Evolutionary conservation across 2,113 vertebrate genomes (phyloP), one percentile per base, ranked within the genome.

Genomic region (Thalassoma bifasciatum): DNA sequence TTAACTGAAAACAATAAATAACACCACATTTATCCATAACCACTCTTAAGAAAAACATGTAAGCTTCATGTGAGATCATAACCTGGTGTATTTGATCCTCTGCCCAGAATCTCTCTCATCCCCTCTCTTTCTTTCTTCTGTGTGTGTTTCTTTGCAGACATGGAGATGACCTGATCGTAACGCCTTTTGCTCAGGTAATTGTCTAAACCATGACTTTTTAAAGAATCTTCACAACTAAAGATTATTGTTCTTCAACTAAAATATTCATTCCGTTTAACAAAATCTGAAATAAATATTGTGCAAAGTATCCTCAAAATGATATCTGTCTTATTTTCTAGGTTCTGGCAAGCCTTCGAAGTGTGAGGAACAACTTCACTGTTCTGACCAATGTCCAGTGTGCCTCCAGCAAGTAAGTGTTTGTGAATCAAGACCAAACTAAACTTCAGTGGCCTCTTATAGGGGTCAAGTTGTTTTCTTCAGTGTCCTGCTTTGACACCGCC

Each of bases 131-230:
- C 30, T 77, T 22, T 54, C 2, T 54, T 7, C 46, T 23, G 0
- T 19, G 5, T 26, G 7, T 44, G 9, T 44, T 21, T 72, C 0
- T 77, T 88, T 84, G 1, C 82, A 99, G 98, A 93, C 97, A 99
- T 9, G 98, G 97, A 11, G 98, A 99, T 75, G 98, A 99, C 96
- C 89, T 99, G 94, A 99, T 99, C 10, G 97, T 99, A 75, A 99
- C 98, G 3, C 98, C 98, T 12, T 99, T 99, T 67, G 98, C 98
- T 81, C 98, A 99, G 94, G 94, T 94, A 90, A 91, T 50, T 58
- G 54, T 75, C 56, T 46, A 19, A 8, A 5, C 17, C 17, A 30
- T 6, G 6, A 30, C 30, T 30, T 30, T 30, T 30, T 30, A 30
- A 30, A n/a, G n/a, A n/a, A n/a, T n/a, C n/a, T n/a, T n/a, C 30